Evolutionary conservation across 2,797 vertebrate genomes (phyloP), one percentile per base, ranked within the genome.

Genomic region (Poecilia wingei): DNA sequence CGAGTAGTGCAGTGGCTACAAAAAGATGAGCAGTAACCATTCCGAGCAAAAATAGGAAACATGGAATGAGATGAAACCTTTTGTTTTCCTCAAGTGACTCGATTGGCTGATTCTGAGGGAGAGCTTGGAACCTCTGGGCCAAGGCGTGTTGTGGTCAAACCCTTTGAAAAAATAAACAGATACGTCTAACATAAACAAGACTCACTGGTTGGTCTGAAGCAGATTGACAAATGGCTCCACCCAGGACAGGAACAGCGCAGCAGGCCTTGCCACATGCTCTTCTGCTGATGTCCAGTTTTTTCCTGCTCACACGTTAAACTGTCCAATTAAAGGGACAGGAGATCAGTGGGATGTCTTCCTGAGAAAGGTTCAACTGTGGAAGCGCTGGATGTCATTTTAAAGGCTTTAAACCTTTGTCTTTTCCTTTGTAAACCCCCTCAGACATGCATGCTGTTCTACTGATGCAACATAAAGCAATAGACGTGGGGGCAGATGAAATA

Each of bases 161-260:
- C 87, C 82, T 83, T 90, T 91, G 82, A 89, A 76, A 83, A 93
- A 93, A 94, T 92, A 94, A 94, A 91, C 86, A 87, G 84, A 85
- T 87, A 79, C 76, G 74, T 86, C 80, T 83, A 91, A 90, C 92
- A 90, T 92, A 93, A 94, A 93, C 93, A 91, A 45, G 74, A 80
- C 66, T 82, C 6, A 46, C 77, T 88, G 72, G 88, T 88, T 86
- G 77, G 81, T 71, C 82, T 59, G 79, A 59, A 80, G 83, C 86
- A 79, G 82, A 90, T 84, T 87, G 88, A 75, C 4, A 46, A 83
- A 46, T 80, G 78, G 84, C 82, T 83, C 88, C 88, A 91, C 89
- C 92, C 89, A 85, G 81, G 69, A 78, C 75, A 57, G 0, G 25
- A 77, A 76, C 79, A 57, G 80, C 82, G 77, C 86, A 81, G 75